Base-by-base conservation (phyloP, 2,113 vertebrate species). In the Ellobius talpinus region DNA sequence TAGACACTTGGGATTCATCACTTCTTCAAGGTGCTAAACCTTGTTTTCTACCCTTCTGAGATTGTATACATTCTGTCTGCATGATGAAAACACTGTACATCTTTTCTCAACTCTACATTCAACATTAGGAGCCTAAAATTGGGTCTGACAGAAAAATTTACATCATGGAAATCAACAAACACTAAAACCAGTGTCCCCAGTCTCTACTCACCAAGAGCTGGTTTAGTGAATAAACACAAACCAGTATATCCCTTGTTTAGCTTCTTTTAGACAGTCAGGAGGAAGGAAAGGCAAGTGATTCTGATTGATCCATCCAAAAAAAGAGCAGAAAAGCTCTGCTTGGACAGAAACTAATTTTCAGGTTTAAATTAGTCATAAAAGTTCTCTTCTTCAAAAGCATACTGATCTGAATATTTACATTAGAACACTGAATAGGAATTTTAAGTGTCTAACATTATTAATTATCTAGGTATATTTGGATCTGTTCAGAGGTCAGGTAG, bases 291-390 rank as follows among this genome's bases (percentile, higher is more conserved):
- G 29, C 94, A 95, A 87, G 23, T 77, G 58, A 63, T 17, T 63
- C 81, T 63, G 39, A 63, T 1, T 42, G 55, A 0, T 89, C n/a
- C 92, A 86, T 94, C 65, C 13, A 7, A 0, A 63, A 93, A 95
- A 91, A 84, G 89, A 39, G 68, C 74, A 97, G 8, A 97, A 87
- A 5, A 92, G 14, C 19, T 12, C 82, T 70, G n/a, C 13, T 79
- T 88, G 24, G 47, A 85, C 8, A 94, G 33, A 92, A 96, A 81
- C 1, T 65, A 55, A 90, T 88, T 90, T 96, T 93, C 81, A 94
- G 31, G 39, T 96, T 96, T 95, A 63, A 86, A 89, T 55, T 90
- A 89, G 91, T 70, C 61, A 95, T 52, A 95, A 58, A 95, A 85
- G 29, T 6, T 29, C 90, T 90, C 66, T 89, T 91, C 39, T 79